These are phyloP conservation scores for Gobius niger DNA, from an alignment of 2,113 vertebrate genomes.

Conservation along the genomic window DNA sequence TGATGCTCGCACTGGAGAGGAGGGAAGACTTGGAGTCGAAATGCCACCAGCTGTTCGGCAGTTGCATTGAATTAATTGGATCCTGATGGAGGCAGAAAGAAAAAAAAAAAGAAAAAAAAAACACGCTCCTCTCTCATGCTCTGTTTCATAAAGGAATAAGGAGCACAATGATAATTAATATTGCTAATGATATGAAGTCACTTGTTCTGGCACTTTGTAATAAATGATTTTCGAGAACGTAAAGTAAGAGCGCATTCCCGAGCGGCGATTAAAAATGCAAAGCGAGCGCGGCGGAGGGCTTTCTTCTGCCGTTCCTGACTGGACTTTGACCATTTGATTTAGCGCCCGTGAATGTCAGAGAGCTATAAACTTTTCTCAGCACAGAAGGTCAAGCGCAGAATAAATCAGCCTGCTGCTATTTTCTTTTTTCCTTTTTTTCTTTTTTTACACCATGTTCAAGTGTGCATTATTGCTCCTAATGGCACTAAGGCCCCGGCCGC, in stretches of 20 bases:
- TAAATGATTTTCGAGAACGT: conserved; percentile 66
- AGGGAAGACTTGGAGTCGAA: conserved; percentile 84
- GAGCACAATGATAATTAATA: conserved; percentile 78
- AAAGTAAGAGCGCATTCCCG: conserved; percentile 52
- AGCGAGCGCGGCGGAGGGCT: conserved; percentile 31
- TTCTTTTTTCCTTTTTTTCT: too few species aligned
- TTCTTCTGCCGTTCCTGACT: conserved; percentile 29
- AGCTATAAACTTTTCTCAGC: conserved; percentile 49
- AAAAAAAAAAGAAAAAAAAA: conserved; percentile 35
- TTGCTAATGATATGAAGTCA: conserved; percentile 78
- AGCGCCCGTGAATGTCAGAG: conserved; percentile 56
- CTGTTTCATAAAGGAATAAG: conserved; percentile 78
- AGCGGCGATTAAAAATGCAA: conserved; percentile 48
- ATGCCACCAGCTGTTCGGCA: conserved; percentile 84
- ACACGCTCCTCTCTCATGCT: conserved; percentile 64
- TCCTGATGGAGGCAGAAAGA: conserved; percentile 67
- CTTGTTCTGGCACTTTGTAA: conserved; percentile 77
- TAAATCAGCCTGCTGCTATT: conserved; percentile 60
- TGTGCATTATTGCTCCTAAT: conserved; percentile 74
- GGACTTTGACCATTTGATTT: conserved; percentile 61
- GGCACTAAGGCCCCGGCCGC: conserved; percentile 54
- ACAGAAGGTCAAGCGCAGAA: conserved; percentile 56
- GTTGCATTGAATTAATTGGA: conserved; percentile 83
- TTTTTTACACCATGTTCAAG: conserved; percentile 61
- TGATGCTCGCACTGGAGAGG: conserved; percentile 81